Evolutionary conservation across 2,888 invertebrate species (phyloP).

Genomic region (Brenthis ino): DNA sequence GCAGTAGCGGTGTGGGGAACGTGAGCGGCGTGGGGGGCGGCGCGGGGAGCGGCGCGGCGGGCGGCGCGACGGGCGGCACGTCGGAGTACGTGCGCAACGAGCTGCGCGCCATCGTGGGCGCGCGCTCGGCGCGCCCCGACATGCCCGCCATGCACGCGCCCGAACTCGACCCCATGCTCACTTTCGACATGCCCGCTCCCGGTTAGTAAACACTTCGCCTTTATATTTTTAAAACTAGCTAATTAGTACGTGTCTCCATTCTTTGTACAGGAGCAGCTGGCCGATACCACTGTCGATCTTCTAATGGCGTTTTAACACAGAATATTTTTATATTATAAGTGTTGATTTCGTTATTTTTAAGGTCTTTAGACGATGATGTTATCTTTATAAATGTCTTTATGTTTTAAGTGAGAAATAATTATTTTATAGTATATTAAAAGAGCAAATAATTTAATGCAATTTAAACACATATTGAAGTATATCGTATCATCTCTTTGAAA

Average conservation of each 20-base stretch:
- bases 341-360: too few species aligned
- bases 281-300: neutral
- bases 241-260: neutral
- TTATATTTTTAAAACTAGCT: neutral
- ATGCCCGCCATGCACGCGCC: conserved; percentile 80
- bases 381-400: too few species aligned
- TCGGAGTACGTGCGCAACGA: conserved; percentile 96
- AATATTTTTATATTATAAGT: too few species aligned
- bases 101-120: conserved; percentile 93
- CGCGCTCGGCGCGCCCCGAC: conserved; percentile 85
- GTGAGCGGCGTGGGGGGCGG: conserved; percentile 43
- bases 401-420: too few species aligned
- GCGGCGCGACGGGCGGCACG: conserved; percentile 79
- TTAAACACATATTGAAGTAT: too few species aligned
- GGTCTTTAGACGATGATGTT: too few species aligned
- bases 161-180: conserved; percentile 87
- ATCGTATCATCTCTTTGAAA: too few species aligned
- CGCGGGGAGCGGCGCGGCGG: conserved; percentile 46
- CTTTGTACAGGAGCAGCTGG: neutral
- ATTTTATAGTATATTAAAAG: too few species aligned
- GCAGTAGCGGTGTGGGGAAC: conserved; percentile 20
- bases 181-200: conserved; percentile 87
- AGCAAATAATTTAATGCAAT: too few species aligned
- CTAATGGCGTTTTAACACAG: too few species aligned
- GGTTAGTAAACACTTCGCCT: conserved; percentile 53